Evolutionary conservation across 2,797 vertebrate species (phyloP).

Genomic region (Coccyzus lansbergi): DNA sequence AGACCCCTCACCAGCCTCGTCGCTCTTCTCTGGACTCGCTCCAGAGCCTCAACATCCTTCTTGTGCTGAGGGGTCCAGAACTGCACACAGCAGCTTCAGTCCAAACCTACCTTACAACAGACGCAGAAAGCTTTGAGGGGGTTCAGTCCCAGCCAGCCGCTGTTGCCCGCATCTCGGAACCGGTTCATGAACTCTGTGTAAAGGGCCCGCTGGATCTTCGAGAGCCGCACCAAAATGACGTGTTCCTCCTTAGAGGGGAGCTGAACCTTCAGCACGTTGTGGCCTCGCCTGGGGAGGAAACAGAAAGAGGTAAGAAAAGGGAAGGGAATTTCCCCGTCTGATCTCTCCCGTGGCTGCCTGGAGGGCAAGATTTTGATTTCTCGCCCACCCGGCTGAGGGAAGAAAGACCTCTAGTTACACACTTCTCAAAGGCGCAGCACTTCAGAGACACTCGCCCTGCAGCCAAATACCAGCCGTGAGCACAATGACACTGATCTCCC

Average conservation of each 20-base stretch:
- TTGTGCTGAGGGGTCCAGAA: no score
- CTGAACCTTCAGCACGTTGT: conserved; percentile 92
- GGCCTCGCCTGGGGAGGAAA: conserved; percentile 85
- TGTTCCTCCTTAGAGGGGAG: conserved; percentile 95
- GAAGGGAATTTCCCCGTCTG: not conserved
- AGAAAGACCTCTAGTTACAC: not conserved
- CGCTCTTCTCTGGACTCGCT: no score
- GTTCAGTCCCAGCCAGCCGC: conserved; percentile 96
- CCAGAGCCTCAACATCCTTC: no score
- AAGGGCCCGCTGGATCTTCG: conserved; percentile 92
- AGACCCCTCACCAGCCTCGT: no score
- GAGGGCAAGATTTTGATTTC: not conserved
- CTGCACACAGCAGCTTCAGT: no score
- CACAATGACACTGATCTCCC: not conserved
- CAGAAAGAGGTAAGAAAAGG: not conserved
- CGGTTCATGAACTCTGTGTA: conserved; percentile 98
- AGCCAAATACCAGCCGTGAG: not conserved
- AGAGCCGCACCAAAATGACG: conserved; percentile 94
- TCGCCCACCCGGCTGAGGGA: not conserved
- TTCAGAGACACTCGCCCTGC: not conserved
- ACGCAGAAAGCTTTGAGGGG: conserved; percentile 99
- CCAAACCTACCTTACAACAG: conserved; percentile 91
- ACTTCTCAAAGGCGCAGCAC: not conserved
- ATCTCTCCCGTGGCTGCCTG: not conserved
- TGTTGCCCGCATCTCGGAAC: conserved; percentile 95